A percentile compares a stretch with the other conserved stretches of the same genome.
phyloP scores from a whole-genome alignment of 1,140 invertebrate genomes.

The Glomeris maerens region DNA sequence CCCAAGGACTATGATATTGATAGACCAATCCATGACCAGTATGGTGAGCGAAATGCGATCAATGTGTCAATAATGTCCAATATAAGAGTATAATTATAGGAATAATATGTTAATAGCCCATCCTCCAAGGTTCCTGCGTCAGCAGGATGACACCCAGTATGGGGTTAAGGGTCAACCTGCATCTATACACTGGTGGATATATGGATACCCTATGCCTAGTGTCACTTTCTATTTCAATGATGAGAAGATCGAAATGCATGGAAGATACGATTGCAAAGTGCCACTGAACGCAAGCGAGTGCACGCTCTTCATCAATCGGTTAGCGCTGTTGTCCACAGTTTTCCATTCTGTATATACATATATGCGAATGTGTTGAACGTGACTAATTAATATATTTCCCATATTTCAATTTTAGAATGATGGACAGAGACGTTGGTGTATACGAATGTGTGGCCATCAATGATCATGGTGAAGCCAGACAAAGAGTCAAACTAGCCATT shows the following conservation, averaged over 20 bases:
- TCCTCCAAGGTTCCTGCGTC: conserved; percentile 52
- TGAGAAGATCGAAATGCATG: conserved; percentile 59
- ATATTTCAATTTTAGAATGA: conserved; percentile 43
- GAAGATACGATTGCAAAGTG: conserved; percentile 58
- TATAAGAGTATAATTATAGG: neutral
- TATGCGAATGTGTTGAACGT: no score
- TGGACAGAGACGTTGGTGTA: conserved; percentile 75
- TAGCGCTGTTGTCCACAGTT: no score
- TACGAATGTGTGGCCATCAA: conserved; percentile 89
- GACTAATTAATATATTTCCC: conserved; percentile 9
- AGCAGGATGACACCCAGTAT: conserved; percentile 69
- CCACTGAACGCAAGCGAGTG: no score
- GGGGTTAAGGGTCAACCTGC: conserved; percentile 75
- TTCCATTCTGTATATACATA: no score
- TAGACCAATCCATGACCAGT: conserved; percentile 62
- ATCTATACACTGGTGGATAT: conserved; percentile 79
- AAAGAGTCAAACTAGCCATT: conserved; percentile 65
- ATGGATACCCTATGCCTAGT: conserved; percentile 80
- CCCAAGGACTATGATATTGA: conserved; percentile 81
- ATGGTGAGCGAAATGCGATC: conserved; percentile 27
- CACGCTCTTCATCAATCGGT: conserved; percentile 44
- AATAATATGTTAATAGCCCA: conserved; percentile 16
- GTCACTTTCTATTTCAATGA: conserved; percentile 78
- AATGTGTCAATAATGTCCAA: conserved; percentile 1
- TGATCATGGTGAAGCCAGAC: conserved; percentile 70